Evolutionary conservation across 2,888 invertebrate genomes (phyloP).

Genomic region (Melieria picta): DNA sequence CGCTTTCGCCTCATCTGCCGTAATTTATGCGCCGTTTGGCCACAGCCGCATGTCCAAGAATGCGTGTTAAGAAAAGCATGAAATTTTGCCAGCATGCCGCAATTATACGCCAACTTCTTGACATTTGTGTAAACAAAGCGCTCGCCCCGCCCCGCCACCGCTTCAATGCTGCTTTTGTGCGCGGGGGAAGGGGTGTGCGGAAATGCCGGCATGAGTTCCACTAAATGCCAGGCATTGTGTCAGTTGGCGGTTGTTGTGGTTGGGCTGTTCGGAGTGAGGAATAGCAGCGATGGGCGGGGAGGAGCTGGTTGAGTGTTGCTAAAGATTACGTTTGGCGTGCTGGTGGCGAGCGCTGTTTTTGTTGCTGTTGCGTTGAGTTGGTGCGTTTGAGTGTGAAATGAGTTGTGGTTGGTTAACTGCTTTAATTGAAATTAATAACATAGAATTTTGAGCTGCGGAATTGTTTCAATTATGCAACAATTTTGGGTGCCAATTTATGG

Average conservation of each 20-base stretch:
- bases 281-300: background rate
- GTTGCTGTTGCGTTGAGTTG: background rate
- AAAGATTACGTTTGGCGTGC: background rate
- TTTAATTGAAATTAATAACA: constrained; percentile 61
- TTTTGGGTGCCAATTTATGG: background rate
- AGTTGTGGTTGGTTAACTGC: constrained; percentile 51
- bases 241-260: no score
- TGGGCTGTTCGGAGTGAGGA: no score
- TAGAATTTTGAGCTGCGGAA: constrained; percentile 48
- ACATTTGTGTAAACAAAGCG: background rate
- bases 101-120: constrained; percentile 10
- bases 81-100: background rate
- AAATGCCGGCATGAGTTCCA: background rate
- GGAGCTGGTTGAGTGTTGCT: constrained; percentile 9
- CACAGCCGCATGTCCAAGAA: background rate
- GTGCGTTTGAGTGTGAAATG: background rate
- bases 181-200: background rate
- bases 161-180: background rate
- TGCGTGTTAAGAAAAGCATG: background rate
- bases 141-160: background rate
- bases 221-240: background rate
- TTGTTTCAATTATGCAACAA: constrained; percentile 58
- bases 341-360: constrained; percentile 5
- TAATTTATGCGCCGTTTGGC: constrained; percentile 5
- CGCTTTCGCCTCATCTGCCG: constrained; percentile 6